These are phyloP conservation scores for Chiloscyllium punctatum DNA, from an alignment of 2,797 vertebrate genomes.

Conservation along the genomic window DNA sequence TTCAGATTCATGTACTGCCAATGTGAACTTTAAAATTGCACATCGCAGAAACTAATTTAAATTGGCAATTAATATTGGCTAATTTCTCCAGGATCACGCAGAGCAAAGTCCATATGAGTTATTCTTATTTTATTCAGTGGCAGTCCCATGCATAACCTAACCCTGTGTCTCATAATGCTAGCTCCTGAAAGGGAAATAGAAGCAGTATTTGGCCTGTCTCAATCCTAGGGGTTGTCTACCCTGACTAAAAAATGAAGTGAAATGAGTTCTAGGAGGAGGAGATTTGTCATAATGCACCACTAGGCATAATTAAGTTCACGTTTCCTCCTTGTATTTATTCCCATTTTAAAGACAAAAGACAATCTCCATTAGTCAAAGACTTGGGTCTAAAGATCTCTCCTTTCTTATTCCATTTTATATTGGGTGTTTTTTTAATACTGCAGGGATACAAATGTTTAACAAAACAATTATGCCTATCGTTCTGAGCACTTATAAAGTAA, in stretches of 20 bases:
- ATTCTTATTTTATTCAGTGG: background rate
- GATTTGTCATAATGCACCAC: background rate
- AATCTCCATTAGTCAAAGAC: background rate
- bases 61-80: background rate
- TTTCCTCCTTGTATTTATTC: background rate
- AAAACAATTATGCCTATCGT: background rate
- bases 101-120: background rate
- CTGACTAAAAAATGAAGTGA: background rate
- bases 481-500: background rate
- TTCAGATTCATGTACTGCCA: constrained; percentile 6
- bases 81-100: background rate
- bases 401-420: background rate
- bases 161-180: background rate
- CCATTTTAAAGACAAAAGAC: background rate
- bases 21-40: background rate
- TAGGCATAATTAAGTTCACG: background rate
- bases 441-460: background rate
- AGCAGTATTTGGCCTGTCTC: background rate
- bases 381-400: background rate
- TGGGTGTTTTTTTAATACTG: background rate
- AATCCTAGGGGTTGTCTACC: background rate
- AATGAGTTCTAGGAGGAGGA: background rate
- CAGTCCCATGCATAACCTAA: background rate
- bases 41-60: background rate
- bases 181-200: background rate